Percentiles rank a stretch among this genome's conserved stretches.
Conservation (phyloP, 2,113 vertebrate genomes). For the Riparia riparia region DNA sequence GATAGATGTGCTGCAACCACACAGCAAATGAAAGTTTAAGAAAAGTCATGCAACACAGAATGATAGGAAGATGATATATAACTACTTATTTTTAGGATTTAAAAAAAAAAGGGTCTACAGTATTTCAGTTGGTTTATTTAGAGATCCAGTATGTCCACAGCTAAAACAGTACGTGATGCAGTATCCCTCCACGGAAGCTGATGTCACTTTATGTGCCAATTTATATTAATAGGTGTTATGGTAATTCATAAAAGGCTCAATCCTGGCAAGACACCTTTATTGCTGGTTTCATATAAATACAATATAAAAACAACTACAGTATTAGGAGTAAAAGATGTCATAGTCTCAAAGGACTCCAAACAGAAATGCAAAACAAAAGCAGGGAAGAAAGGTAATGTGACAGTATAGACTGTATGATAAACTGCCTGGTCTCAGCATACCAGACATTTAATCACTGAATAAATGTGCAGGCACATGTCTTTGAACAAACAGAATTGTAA, state of each 20-base stretch:
- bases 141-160: not conserved
- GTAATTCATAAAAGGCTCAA: not conserved
- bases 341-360: not conserved
- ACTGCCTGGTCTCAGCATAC: not conserved
- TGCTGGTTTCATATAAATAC: not conserved
- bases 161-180: not conserved
- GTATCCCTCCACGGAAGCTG: not conserved
- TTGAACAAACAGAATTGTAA: constrained; percentile 29
- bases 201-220: not conserved
- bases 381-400: not conserved
- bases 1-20: not conserved
- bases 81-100: not conserved
- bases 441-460: not conserved
- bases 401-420: not conserved
- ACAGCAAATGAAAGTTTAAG: not conserved
- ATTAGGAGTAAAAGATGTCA: not conserved
- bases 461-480: not conserved
- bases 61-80: not conserved
- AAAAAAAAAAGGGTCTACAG: not conserved
- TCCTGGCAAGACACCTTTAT: not conserved
- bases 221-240: not conserved
- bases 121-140: not conserved
- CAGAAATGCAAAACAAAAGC: not conserved
- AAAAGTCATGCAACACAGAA: not conserved
- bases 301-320: not conserved